A percentile compares a stretch with the other conserved stretches of the same genome.
Evolutionary conservation across 2,797 vertebrate genomes (phyloP).

Genomic region (Epinephelus awoara): DNA sequence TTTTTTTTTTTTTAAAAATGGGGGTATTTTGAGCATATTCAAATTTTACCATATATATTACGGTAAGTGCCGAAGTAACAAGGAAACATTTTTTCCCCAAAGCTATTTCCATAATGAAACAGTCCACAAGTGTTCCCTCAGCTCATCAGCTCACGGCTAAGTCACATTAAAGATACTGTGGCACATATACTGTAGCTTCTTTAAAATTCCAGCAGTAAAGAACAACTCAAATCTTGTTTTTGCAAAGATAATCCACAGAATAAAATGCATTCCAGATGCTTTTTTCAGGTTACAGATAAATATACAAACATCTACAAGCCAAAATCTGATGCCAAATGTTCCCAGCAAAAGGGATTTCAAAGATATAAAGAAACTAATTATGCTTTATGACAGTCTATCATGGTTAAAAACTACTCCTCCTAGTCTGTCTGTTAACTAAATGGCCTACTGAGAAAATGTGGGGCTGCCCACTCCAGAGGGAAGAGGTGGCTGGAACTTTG

Average conservation of each 20-base stretch:
- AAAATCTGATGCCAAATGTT: slow-evolving; percentile 27
- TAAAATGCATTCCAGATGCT: neutral
- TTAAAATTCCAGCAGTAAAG: slow-evolving; percentile 9
- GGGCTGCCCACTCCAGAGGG: slow-evolving; percentile 43
- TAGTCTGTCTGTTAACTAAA: slow-evolving; percentile 53
- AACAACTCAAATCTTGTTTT: slow-evolving; percentile 18
- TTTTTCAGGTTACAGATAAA: slow-evolving; percentile 24
- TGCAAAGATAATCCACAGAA: slow-evolving; percentile 5
- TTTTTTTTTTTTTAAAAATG: too few relatives aligned
- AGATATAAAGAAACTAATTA: slow-evolving; percentile 56
- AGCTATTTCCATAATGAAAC: neutral
- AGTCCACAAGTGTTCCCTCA: neutral
- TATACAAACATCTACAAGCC: slow-evolving; percentile 36
- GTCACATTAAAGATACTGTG: neutral
- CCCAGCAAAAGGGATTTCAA: slow-evolving; percentile 31
- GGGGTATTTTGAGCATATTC: too few relatives aligned
- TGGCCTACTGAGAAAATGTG: slow-evolving; percentile 57
- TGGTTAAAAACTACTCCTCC: slow-evolving; percentile 46
- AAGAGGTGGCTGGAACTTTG: slow-evolving; percentile 70
- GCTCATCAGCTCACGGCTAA: neutral
- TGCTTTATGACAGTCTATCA: slow-evolving; percentile 54
- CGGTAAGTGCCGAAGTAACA: neutral
- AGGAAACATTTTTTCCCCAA: neutral
- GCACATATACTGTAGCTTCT: neutral
- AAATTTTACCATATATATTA: too few relatives aligned